Evolutionary conservation across 1,140 invertebrate genomes (phyloP).

Genomic region (Drosophila malerkotliana): DNA sequence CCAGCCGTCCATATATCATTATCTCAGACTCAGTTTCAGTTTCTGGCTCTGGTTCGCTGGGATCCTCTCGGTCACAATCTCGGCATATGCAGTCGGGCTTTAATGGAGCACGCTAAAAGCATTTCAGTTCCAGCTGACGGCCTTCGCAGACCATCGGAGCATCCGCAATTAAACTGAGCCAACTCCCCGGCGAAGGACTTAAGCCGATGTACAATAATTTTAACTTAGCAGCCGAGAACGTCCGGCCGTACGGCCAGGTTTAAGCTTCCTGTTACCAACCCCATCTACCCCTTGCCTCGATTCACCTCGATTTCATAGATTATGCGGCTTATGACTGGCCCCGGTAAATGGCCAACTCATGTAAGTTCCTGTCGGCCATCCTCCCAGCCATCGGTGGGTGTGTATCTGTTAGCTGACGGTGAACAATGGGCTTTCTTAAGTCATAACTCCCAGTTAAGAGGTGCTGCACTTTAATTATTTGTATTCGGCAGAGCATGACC

Average conservation of each 20-base stretch:
- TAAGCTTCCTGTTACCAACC: slow-evolving; percentile 17
- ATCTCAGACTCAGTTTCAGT: slow-evolving; percentile 24
- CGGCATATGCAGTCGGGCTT: slow-evolving; percentile 52
- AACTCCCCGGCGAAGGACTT: slow-evolving; percentile 41
- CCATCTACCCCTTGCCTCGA: neutral
- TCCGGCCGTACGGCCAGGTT: slow-evolving; percentile 28
- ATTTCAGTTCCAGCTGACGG: slow-evolving; percentile 31
- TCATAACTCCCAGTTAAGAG: slow-evolving; percentile 44
- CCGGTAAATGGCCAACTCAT: slow-evolving; percentile 56
- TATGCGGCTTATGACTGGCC: slow-evolving; percentile 58
- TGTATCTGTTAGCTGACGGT: slow-evolving; percentile 16
- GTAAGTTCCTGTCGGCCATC: slow-evolving; percentile 44
- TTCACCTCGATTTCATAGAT: slow-evolving; percentile 55
- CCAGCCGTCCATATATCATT: slow-evolving; percentile 68
- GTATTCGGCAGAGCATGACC: slow-evolving; percentile 40
- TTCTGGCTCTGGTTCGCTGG: neutral
- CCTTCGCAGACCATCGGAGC: neutral
- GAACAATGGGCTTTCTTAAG: slow-evolving; percentile 37
- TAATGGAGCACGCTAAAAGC: slow-evolving; percentile 56
- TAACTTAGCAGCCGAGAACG: slow-evolving; percentile 48
- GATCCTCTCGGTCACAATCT: slow-evolving; percentile 24
- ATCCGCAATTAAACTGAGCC: slow-evolving; percentile 42
- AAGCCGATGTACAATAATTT: slow-evolving; percentile 63
- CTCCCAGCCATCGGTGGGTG: slow-evolving; percentile 25
- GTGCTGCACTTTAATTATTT: slow-evolving; percentile 59